phyloP scores from a whole-genome alignment of 2,113 vertebrate genomes.

The Trochalopteron elliotii region DNA sequence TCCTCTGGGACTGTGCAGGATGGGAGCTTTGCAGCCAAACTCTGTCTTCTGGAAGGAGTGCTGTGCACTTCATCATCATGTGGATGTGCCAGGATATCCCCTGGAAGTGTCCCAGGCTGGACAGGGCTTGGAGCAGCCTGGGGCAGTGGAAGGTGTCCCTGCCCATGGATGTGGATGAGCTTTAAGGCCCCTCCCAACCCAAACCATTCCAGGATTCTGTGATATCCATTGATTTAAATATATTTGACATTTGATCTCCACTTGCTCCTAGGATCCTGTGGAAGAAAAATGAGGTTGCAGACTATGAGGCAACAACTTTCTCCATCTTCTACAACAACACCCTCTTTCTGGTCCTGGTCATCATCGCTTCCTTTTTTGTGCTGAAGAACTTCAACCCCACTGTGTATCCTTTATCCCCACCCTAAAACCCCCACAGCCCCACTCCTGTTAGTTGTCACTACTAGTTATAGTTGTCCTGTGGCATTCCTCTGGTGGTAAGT shows the following conservation, averaged over 20 bases:
- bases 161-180: background rate
- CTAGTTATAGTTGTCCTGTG: rapidly evolving
- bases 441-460: rapidly evolving
- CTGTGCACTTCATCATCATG: background rate
- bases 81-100: background rate
- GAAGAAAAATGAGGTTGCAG: constrained; percentile 99
- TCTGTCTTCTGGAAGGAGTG: background rate
- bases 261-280: constrained; percentile 87
- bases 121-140: background rate
- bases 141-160: background rate
- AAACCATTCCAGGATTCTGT: background rate
- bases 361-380: constrained; percentile 94
- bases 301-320: constrained; percentile 98
- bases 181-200: background rate
- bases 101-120: background rate
- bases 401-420: constrained; percentile 87
- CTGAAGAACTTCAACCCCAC: constrained; percentile 99
- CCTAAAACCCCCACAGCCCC: rapidly evolving
- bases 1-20: rapidly evolving
- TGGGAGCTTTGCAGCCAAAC: background rate
- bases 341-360: constrained; percentile 92
- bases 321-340: constrained; percentile 99
- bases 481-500: rapidly evolving
- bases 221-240: background rate
- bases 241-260: background rate